Percentiles rank a stretch among this genome's conserved stretches.
These are phyloP conservation scores for Campylomormyrus tamandua DNA, from an alignment of 2,113 vertebrate species.

Conservation along the genomic window DNA sequence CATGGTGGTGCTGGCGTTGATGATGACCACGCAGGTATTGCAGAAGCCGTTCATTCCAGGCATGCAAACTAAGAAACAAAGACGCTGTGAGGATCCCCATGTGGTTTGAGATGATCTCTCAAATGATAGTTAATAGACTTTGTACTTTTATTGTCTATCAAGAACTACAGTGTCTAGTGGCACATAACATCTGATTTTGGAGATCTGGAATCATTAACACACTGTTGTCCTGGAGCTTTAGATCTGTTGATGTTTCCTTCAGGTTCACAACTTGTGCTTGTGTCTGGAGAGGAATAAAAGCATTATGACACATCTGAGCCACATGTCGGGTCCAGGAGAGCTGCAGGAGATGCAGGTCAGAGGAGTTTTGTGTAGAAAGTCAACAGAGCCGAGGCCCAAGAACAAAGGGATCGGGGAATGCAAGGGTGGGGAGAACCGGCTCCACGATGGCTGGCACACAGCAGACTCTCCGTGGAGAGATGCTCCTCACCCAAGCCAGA, in stretches of 20 bases:
- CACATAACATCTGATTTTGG: neutral
- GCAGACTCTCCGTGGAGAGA: conserved; percentile 53
- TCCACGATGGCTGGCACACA: conserved; percentile 29
- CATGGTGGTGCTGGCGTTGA: neutral
- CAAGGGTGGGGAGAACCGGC: conserved; percentile 23
- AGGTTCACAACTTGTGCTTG: neutral
- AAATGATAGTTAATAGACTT: neutral
- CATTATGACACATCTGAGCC: conserved; percentile 6
- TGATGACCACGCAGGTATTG: neutral
- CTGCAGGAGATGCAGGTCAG: conserved; percentile 15
- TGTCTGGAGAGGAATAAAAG: neutral
- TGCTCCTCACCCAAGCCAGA: conserved; percentile 27
- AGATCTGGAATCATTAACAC: neutral
- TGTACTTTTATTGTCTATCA: neutral
- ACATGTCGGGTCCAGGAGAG: neutral
- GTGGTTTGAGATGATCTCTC: neutral
- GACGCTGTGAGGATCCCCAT: neutral
- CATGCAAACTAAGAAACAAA: neutral
- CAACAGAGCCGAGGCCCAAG: neutral
- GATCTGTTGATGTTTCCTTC: neutral
- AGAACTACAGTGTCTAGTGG: neutral
- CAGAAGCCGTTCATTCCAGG: neutral
- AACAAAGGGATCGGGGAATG: conserved; percentile 31
- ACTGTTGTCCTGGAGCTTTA: neutral
- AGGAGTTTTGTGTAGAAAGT: conserved; percentile 1